These are phyloP conservation scores for Thelaira solivaga DNA, from an alignment of 2,888 invertebrate genomes.

Conservation along the genomic window DNA sequence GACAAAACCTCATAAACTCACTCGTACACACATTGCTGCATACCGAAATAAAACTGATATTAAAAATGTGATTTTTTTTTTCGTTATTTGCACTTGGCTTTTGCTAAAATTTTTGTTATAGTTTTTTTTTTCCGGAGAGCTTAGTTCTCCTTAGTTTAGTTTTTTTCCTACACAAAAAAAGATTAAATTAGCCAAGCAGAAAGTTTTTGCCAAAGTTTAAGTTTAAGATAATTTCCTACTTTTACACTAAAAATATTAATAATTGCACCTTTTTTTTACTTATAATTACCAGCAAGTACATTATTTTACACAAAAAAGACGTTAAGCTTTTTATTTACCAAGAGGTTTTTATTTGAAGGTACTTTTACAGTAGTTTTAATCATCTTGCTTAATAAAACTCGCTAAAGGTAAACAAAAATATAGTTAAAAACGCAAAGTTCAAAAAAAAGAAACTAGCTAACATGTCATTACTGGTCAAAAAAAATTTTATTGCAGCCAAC, in stretches of 20 bases:
- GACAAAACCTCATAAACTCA: conserved; percentile 7
- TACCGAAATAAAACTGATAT: conserved; percentile 10
- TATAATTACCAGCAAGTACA: not conserved
- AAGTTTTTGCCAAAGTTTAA: conserved; percentile 15
- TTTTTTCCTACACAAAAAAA: conserved; percentile 16
- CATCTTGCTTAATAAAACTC: no score
- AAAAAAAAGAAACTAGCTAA: no score
- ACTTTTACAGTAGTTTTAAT: no score
- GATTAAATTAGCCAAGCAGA: conserved; percentile 31
- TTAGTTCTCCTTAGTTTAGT: not conserved
- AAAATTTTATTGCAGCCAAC: no score
- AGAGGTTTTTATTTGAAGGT: no score
- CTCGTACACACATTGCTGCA: not conserved
- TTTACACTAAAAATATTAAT: conserved; percentile 8
- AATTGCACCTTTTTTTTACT: not conserved
- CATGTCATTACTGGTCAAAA: no score
- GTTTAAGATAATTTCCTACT: conserved; percentile 3
- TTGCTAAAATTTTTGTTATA: not conserved
- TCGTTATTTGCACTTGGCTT: not conserved
- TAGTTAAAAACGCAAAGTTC: no score
- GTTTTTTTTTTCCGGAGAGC: conserved; percentile 3
- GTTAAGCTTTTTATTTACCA: no score
- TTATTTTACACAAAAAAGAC: no score
- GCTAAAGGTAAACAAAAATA: no score
- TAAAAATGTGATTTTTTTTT: not conserved